Evolutionary conservation across 2,113 vertebrate species (phyloP), one percentile per base, ranked within the genome.

Genomic region (Chloropsis hardwickii): DNA sequence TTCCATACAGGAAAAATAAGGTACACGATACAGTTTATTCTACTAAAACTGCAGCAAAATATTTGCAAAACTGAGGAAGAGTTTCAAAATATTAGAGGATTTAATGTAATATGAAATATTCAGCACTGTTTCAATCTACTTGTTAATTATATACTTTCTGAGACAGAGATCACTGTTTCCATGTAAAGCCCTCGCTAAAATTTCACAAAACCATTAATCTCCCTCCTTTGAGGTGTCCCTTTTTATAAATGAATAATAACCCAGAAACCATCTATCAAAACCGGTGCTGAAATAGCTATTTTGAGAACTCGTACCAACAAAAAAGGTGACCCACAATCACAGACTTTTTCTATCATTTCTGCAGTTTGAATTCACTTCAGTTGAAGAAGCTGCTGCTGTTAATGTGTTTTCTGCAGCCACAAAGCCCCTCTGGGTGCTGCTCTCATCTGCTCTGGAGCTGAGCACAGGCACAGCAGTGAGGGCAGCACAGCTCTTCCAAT

Each of bases 191-290:
- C 65, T 71, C 16, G 44, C 53, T 81, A 60, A 81, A 88, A 56
- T 64, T 81, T 71, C 90, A 88, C 37, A 44, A 53, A 56, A 67
- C 80, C 58, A 90, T 88, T 90, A 86, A 83, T 88, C 56, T 88
- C 56, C 29, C 57, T 74, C 58, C 80, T 84, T 16, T 51, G 62
- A 72, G 83, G 66, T 73, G 89, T 44, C 86, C 91, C 72, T 87
- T 62, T 94, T 94, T 76, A 73, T 48, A 92, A 66, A 82, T 56
- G 50, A 93, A 61, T 66, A 83, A 90, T 67, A 83, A 82, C 82
- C 72, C 85, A 81, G 67, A 81, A 92, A 35, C 15, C 74, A 71
- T 67, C 79, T 28, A 37, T 90, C 74, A 54, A 62, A 93, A 66
- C 2, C 0, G 0, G 58, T 33, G 64, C 90, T 89, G 66, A 66